Base-by-base conservation (phyloP, 2,113 vertebrate genomes). In the Pagrus major region DNA sequence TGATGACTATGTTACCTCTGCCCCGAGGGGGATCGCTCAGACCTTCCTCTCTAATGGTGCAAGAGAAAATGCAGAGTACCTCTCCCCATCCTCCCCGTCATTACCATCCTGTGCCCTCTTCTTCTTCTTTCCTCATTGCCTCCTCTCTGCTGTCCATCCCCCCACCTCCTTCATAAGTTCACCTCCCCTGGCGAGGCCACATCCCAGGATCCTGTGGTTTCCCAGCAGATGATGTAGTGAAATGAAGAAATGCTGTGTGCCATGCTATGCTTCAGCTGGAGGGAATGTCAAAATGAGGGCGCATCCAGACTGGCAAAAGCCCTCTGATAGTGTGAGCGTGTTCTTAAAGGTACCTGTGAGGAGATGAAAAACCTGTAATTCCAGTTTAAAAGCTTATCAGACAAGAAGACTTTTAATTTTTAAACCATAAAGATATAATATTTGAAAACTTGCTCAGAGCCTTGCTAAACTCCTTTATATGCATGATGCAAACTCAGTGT, bases 41-140 rank as follows among this genome's bases (percentile, higher is more conserved):
- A 75, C 71, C 20, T 46, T 81, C 63, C 54, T 72, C 60, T 73
- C 72, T 79, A 88, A 90, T 87, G 82, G 80, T 33, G 71, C 71
- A 27, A 71, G 70, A 78, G 51, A 76, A 54, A 54, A 89, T 41
- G 78, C 27, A 78, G 67, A 71, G 69, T 69, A 68, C 29, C 55
- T 29, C 73, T 78, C 20, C 54, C 71, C 68, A 69, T 70, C 78
- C 61, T 76, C 61, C 47, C 46, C 3, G 0, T 80, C 63, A 77
- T 87, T 77, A 73, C 63, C 37, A 42, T 77, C 67, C 61, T 49
- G 4, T 73, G 21, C 5, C 12, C 9, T 27, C 65, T 44, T 9
- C 74, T 27, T 47, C 55, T 15, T 52, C 23, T 58, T 51, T 21
- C 27, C 68, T 51, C 39, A 41, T 66, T 59, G 27, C 67, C 33